phyloP scores from a whole-genome alignment of 2,888 invertebrate species.

The Notodonta dromedarius region DNA sequence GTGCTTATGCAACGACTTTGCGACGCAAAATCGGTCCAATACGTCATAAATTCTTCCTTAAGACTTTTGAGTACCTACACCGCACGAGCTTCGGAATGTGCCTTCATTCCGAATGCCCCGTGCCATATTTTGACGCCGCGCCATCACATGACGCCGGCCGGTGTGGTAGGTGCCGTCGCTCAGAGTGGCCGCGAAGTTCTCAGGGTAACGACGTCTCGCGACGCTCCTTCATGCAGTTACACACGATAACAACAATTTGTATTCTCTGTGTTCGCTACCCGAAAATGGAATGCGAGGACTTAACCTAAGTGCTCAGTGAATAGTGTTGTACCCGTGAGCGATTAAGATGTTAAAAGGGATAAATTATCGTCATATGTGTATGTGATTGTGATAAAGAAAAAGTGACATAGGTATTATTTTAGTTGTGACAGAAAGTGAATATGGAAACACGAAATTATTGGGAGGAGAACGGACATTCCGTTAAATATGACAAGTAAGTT shows the following conservation, averaged over 20 bases:
- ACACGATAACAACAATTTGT: slow-evolving; percentile 49
- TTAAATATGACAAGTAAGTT: slow-evolving; percentile 78
- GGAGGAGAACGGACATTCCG: slow-evolving; percentile 75
- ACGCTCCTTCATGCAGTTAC: slow-evolving; percentile 48
- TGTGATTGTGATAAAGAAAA: slow-evolving; percentile 49
- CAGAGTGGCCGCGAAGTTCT: slow-evolving; percentile 57
- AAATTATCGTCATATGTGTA: slow-evolving; percentile 39
- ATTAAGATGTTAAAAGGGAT: slow-evolving; percentile 51
- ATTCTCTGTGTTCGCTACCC: slow-evolving; percentile 39
- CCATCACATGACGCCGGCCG: slow-evolving; percentile 71
- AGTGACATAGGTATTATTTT: slow-evolving; percentile 47
- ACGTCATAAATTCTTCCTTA: slow-evolving; percentile 9
- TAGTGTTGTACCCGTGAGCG: slow-evolving; percentile 42
- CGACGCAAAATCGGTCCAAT: not conserved
- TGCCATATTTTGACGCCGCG: slow-evolving; percentile 65
- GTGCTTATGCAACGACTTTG: too few species aligned
- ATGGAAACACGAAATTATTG: slow-evolving; percentile 78
- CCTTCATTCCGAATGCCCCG: slow-evolving; percentile 56
- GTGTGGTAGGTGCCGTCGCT: slow-evolving; percentile 45
- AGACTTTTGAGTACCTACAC: slow-evolving; percentile 10
- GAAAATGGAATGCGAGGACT: slow-evolving; percentile 61
- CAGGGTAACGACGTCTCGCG: slow-evolving; percentile 48
- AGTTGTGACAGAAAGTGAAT: slow-evolving; percentile 62
- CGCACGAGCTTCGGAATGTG: slow-evolving; percentile 34
- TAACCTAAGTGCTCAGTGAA: slow-evolving; percentile 48